phyloP scores from a whole-genome alignment of 2,113 vertebrate species.

The Nycticorax nycticorax region DNA sequence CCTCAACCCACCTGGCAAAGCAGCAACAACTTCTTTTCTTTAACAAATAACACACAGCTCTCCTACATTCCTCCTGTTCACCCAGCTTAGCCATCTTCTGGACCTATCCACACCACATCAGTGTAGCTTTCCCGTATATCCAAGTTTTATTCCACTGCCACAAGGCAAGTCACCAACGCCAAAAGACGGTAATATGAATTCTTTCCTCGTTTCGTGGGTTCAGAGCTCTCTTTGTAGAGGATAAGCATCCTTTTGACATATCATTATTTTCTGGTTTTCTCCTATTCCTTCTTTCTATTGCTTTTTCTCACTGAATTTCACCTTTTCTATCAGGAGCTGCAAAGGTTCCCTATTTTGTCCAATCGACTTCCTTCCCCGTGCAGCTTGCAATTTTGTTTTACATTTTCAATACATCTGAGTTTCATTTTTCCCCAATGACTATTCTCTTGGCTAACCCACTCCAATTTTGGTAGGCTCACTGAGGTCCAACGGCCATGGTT shows the following conservation, averaged over 20 bases:
- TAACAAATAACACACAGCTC: conserved; percentile 1
- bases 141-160: not conserved
- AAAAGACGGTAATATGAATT: not conserved
- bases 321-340: not conserved
- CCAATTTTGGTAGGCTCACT: not conserved
- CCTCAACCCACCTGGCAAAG: conserved; percentile 52
- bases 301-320: not conserved
- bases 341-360: not conserved
- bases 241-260: not conserved
- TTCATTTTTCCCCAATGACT: conserved; percentile 26
- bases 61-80: not conserved
- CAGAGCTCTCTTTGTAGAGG: not conserved
- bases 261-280: not conserved
- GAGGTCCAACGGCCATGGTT: conserved; percentile 11
- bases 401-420: conserved; percentile 1
- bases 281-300: not conserved
- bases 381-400: conserved; percentile 30
- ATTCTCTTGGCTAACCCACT: not conserved
- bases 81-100: not conserved
- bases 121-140: rapidly evolving
- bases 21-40: conserved; percentile 14
- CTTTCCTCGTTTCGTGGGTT: not conserved
- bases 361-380: not conserved
- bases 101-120: not conserved
- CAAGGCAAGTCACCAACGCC: not conserved